These are phyloP conservation scores for Salpingus planirostris DNA, from an alignment of 2,888 invertebrate genomes.

Conservation along the genomic window DNA sequence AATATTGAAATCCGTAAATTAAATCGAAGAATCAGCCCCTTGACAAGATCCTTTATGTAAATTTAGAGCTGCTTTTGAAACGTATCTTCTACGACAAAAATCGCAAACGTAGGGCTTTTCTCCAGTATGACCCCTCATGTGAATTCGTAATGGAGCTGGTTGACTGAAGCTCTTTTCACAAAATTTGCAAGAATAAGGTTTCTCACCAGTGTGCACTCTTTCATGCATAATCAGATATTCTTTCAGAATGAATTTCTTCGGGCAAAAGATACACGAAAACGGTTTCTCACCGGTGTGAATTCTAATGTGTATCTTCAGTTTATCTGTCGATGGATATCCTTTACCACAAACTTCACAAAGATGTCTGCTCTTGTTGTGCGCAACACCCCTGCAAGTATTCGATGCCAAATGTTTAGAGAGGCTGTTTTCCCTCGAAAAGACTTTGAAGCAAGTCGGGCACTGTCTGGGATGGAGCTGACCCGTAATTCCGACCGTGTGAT, in stretches of 20 bases:
- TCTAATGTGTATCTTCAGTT: constrained; percentile 31
- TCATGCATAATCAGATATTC: constrained; percentile 50
- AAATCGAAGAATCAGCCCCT: too few species aligned
- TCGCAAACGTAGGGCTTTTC: constrained; percentile 46
- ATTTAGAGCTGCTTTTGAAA: constrained; percentile 48
- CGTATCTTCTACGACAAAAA: constrained; percentile 48
- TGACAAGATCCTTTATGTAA: constrained; percentile 42
- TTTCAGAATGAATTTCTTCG: constrained; percentile 32
- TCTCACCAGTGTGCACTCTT: constrained; percentile 53
- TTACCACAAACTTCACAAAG: constrained; percentile 36
- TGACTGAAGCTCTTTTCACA: constrained; percentile 56
- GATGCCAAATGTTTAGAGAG: constrained; percentile 42
- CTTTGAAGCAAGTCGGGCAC: constrained; percentile 29
- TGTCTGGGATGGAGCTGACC: constrained; percentile 40
- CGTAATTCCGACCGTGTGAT: constrained; percentile 35
- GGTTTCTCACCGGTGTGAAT: constrained; percentile 35
- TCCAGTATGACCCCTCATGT: constrained; percentile 53
- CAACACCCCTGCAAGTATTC: constrained; percentile 26
- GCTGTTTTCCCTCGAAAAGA: constrained; percentile 29
- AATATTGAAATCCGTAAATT: too few species aligned
- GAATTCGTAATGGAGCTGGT: constrained; percentile 51
- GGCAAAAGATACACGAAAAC: constrained; percentile 31
- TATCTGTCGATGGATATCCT: constrained; percentile 31
- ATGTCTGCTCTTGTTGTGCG: constrained; percentile 26
- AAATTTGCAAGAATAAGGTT: constrained; percentile 51